These are phyloP conservation scores for Caenorhabditis becei DNA, from an alignment of 2,888 invertebrate species.

Conservation along the genomic window DNA sequence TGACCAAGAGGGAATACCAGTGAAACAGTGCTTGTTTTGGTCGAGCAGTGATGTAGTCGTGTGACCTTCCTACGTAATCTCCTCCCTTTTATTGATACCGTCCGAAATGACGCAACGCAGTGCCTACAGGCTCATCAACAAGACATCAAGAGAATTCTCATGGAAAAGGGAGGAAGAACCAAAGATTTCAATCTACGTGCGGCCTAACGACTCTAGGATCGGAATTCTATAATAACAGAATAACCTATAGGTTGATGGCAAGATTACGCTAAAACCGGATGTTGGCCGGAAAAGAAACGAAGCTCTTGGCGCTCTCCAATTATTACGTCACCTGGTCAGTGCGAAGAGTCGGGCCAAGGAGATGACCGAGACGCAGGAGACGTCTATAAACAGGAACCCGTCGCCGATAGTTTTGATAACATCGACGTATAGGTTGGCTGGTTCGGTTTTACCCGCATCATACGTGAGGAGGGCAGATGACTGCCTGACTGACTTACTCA, in stretches of 20 bases:
- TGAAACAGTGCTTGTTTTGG: neutral
- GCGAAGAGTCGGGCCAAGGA: conserved; percentile 1
- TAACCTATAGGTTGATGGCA: conserved; percentile 15
- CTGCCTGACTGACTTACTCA: conserved; percentile 48
- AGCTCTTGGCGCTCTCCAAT: conserved; percentile 32
- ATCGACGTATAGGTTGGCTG: conserved; percentile 32
- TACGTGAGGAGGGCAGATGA: conserved; percentile 55
- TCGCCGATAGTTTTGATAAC: conserved; percentile 49
- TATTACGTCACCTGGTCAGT: conserved; percentile 44
- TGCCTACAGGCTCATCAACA: conserved; percentile 25
- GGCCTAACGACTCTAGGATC: neutral
- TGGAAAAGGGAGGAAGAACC: neutral
- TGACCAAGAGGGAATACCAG: neutral
- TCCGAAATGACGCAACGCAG: conserved; percentile 14
- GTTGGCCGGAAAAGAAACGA: conserved; percentile 39
- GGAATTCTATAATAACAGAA: conserved; percentile 4
- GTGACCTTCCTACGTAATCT: conserved; percentile 26
- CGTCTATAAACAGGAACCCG: conserved; percentile 37
- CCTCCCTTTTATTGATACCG: conserved; percentile 12
- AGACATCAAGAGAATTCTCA: neutral
- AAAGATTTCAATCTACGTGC: neutral
- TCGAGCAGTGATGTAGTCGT: neutral
- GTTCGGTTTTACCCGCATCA: conserved; percentile 54
- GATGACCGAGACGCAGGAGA: conserved; percentile 37
- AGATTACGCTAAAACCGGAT: conserved; percentile 40